Conservation (phyloP, 1,140 invertebrate species). For the Calycopis cecrops region DNA sequence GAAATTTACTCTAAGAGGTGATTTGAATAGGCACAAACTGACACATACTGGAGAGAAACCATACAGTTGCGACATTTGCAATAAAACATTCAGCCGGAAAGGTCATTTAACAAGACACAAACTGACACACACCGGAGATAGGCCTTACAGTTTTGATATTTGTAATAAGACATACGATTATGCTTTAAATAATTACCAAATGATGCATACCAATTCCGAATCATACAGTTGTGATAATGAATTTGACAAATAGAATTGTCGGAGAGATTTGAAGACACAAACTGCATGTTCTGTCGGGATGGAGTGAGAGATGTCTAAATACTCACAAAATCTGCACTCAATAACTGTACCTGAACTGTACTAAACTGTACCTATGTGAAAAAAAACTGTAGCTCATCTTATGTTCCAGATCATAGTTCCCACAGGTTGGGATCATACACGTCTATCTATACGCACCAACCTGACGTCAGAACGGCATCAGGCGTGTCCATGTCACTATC, state of each 20-base stretch:
- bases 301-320: neutral
- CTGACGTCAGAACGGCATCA: too few species aligned
- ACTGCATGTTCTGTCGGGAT: neutral
- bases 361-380: too few species aligned
- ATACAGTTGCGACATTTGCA: conserved; percentile 8
- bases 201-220: neutral
- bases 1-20: conserved; percentile 1
- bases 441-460: too few species aligned
- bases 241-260: neutral
- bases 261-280: neutral
- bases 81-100: conserved; percentile 4
- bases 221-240: neutral
- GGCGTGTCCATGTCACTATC: too few species aligned
- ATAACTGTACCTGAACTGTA: too few species aligned
- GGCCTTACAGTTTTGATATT: neutral
- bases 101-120: neutral
- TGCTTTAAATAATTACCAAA: neutral
- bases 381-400: too few species aligned
- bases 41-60: conserved; percentile 2
- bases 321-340: neutral
- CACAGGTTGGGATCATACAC: too few species aligned
- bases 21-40: conserved; percentile 8
- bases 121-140: neutral
- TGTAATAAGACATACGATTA: neutral
- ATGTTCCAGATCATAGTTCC: too few species aligned